These are phyloP conservation scores for Psilopsiagon aymara DNA, from an alignment of 2,113 vertebrate genomes.

Conservation along the genomic window DNA sequence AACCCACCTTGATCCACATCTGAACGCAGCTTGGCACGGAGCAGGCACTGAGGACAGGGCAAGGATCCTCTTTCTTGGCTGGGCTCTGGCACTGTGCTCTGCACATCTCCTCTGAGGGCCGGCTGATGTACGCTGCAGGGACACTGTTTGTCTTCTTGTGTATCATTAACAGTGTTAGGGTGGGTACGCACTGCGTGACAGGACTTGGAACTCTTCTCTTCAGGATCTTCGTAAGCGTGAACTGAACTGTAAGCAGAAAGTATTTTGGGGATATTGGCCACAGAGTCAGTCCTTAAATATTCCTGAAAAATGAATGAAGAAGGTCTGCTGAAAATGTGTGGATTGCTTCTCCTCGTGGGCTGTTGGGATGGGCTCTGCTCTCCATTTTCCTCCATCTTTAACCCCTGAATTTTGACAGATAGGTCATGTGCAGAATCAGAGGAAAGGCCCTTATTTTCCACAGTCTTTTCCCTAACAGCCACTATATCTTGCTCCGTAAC, in stretches of 20 bases:
- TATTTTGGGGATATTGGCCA: neutral
- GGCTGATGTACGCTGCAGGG: neutral
- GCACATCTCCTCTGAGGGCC: neutral
- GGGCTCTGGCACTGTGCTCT: neutral
- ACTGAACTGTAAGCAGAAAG: constrained; percentile 49
- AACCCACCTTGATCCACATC: neutral
- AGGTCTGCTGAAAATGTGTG: constrained; percentile 49
- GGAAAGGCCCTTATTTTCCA: constrained; percentile 52
- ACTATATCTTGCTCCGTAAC: constrained; percentile 21
- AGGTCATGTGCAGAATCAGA: constrained; percentile 30
- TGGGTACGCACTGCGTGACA: constrained; percentile 23
- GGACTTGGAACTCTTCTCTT: constrained; percentile 40
- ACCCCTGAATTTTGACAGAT: neutral
- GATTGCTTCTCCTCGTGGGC: constrained; percentile 46
- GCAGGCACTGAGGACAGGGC: neutral
- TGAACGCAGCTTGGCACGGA: neutral
- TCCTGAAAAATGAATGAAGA: constrained; percentile 71
- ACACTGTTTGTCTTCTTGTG: constrained; percentile 1
- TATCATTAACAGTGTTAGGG: neutral
- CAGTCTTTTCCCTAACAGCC: constrained; percentile 63
- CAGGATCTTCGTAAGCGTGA: constrained; percentile 31
- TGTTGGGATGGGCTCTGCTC: constrained; percentile 13
- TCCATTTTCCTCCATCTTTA: neutral
- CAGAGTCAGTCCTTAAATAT: constrained; percentile 44
- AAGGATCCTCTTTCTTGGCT: neutral